Base-by-base conservation (phyloP, 2,888 invertebrate genomes). In the Brachyopa scutellaris region DNA sequence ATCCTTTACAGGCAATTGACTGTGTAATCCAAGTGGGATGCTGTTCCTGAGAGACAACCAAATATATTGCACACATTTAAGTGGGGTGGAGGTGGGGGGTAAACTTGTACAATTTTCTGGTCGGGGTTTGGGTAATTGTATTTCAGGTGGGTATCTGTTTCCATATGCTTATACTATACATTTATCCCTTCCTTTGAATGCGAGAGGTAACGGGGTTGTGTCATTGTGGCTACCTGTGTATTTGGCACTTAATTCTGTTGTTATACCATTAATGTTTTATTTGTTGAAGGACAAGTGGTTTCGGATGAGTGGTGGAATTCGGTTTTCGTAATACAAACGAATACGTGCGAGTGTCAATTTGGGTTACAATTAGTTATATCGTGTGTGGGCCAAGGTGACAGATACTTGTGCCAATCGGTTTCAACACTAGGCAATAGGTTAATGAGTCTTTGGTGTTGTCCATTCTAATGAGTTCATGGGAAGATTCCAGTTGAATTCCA, bases 211-310 rank as follows among this genome's bases (percentile, higher is more conserved):
- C 6, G 26, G 8, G 17, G 64, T 11, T 17, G 9, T 49, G 13
- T 26, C n/a, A 23, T 3, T 47, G 47, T 9, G 64, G 49, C 38
- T 49, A 69, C 23, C 67, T 23, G 15, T 42, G 70, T 62, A 33
- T 33, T 59, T 72, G 72, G 33, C 72, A 61, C 55, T 57, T 26
- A 47, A 51, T 33, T 36, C 29, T 45, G 53, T 64, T 55, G 33
- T 64, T 19, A n/a, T 23, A 9, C 23, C 42, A 19, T 53, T 42
- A 51, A 33, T 59, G 31, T 33, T 61, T 55, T 36, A 21, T 62
- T 73, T 55, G 42, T 13, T n/a, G 13, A 42, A 36, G 62, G 42
- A 53, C 53, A 36, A 53, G 51, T 53, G 61, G 36, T 55, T 45
- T 17, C 45, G 45, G 9, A 33, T 55, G 42, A 64, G 64, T 64